These are phyloP conservation scores for Pangasius sanitwongsei DNA, from an alignment of 2,797 vertebrate genomes.

Conservation along the genomic window DNA sequence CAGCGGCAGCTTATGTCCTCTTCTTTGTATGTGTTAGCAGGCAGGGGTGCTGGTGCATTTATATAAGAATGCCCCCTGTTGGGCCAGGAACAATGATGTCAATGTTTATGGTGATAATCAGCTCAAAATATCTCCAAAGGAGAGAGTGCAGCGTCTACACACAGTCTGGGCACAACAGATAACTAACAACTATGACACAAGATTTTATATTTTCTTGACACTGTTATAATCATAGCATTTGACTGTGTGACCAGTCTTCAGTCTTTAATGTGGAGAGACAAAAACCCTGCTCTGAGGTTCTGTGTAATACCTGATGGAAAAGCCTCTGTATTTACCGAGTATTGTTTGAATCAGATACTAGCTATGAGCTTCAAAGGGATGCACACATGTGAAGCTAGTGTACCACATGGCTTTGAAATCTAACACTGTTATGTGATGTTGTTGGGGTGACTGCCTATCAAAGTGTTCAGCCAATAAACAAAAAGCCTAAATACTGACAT, in stretches of 20 bases:
- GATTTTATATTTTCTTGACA: neutral
- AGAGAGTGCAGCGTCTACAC: neutral
- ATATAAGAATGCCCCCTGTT: conserved; percentile 55
- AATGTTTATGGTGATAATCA: conserved; percentile 28
- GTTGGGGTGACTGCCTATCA: conserved; percentile 68
- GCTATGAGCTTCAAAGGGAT: conserved; percentile 67
- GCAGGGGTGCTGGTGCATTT: neutral
- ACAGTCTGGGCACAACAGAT: neutral
- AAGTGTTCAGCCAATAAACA: conserved; percentile 65
- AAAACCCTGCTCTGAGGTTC: conserved; percentile 28
- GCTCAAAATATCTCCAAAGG: neutral
- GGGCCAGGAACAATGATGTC: conserved; percentile 44
- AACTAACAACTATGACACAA: neutral
- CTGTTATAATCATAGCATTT: conserved; percentile 5
- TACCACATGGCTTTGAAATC: conserved; percentile 72
- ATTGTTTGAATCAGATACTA: conserved; percentile 64
- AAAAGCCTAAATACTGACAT: conserved; percentile 56
- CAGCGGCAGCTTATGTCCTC: conserved; percentile 35
- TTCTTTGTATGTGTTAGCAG: conserved; percentile 44
- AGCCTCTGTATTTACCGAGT: conserved; percentile 69
- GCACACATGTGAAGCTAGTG: conserved; percentile 59
- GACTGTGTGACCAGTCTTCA: neutral
- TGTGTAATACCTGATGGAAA: conserved; percentile 60
- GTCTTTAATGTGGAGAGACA: conserved; percentile 48
- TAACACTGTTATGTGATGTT: conserved; percentile 73